Percentiles rank a stretch among this genome's conserved stretches.
Evolutionary conservation across 2,797 vertebrate species (phyloP).

Genomic region (Rhinichthys osculus): DNA sequence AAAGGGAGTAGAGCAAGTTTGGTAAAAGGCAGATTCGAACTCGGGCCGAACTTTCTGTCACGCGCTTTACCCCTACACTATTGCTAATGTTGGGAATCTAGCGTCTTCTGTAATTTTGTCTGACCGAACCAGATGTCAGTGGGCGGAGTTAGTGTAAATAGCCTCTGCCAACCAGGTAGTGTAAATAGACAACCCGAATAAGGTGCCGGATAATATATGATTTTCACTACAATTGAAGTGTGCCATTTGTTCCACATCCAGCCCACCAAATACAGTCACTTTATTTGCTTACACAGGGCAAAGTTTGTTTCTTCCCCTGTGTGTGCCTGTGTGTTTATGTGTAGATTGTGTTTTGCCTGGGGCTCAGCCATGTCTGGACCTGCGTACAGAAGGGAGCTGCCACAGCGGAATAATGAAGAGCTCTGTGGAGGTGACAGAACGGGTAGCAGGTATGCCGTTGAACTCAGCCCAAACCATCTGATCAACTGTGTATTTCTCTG

Average conservation of each 20-base stretch:
- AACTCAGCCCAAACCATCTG: slow-evolving; percentile 70
- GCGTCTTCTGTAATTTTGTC: too few relatives aligned
- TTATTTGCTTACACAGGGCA: slow-evolving; percentile 17
- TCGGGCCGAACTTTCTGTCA: too few relatives aligned
- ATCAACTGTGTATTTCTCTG: slow-evolving; percentile 79
- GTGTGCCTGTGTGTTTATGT: slow-evolving; percentile 38
- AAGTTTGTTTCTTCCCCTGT: slow-evolving; percentile 26
- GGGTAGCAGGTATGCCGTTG: slow-evolving; percentile 77
- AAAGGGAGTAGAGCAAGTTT: too few relatives aligned
- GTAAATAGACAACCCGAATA: too few relatives aligned
- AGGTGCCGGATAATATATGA: not conserved
- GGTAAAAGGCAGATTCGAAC: too few relatives aligned
- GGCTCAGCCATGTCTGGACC: slow-evolving; percentile 36
- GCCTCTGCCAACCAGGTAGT: too few relatives aligned
- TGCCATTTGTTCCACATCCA: slow-evolving; percentile 9
- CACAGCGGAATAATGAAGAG: slow-evolving; percentile 82
- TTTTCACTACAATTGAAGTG: slow-evolving; percentile 3
- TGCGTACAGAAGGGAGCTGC: slow-evolving; percentile 59
- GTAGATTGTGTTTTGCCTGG: slow-evolving; percentile 35
- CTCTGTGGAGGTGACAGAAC: slow-evolving; percentile 81
- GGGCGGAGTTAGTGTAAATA: too few relatives aligned
- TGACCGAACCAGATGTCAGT: too few relatives aligned
- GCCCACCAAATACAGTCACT: slow-evolving; percentile 2
- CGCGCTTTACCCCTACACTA: too few relatives aligned
- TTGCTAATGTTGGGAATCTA: too few relatives aligned